These are phyloP conservation scores for Aphelenchoides besseyi DNA, from an alignment of 1,140 invertebrate species.

Conservation along the genomic window DNA sequence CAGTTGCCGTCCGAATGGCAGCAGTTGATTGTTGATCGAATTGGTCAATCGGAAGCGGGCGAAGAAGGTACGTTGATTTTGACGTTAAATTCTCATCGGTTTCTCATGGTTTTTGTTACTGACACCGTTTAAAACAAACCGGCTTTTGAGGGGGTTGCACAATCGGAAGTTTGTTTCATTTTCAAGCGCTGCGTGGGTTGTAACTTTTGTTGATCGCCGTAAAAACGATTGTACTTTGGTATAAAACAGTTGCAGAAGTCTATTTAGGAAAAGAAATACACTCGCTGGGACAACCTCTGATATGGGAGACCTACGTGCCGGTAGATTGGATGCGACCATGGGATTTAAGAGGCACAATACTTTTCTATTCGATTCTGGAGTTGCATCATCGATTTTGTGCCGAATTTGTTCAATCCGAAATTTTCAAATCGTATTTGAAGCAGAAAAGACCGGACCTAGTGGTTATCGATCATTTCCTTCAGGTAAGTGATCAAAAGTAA, in stretches of 20 bases:
- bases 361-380: constrained; percentile 42
- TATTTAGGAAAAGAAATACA: constrained; percentile 32
- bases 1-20: background rate
- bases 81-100: background rate
- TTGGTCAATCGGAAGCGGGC: constrained; percentile 8
- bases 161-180: too few relatives aligned
- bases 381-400: constrained; percentile 38
- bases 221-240: constrained; percentile 12
- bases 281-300: constrained; percentile 17
- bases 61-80: constrained; percentile 20
- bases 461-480: constrained; percentile 56
- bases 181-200: too few relatives aligned
- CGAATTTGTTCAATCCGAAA: constrained; percentile 32
- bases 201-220: background rate
- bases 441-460: constrained; percentile 38
- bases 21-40: background rate
- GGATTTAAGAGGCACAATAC: constrained; percentile 33
- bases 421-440: constrained; percentile 34
- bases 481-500: constrained; percentile 33
- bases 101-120: constrained; percentile 25
- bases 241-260: constrained; percentile 10
- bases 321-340: constrained; percentile 39
- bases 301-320: constrained; percentile 49
- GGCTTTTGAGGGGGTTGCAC: too few relatives aligned
- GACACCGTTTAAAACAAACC: background rate